Evolutionary conservation across 2,888 invertebrate genomes (phyloP), one percentile per base, ranked within the genome.

Genomic region (Nebria brevicollis): DNA sequence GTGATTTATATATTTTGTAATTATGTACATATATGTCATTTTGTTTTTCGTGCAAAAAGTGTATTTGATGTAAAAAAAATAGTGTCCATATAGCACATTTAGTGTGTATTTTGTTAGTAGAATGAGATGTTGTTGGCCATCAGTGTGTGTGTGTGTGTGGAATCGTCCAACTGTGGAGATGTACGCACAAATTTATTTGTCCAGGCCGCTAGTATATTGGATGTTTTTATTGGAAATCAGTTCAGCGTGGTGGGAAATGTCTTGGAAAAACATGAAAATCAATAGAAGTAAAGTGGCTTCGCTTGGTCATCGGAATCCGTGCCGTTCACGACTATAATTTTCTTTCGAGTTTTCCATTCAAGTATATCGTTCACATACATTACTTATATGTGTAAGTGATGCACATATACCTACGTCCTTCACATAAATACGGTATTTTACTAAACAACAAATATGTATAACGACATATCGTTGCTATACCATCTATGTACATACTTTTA

Each of bases 141-240:
- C 54, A 54, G 54, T 11, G 54, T 54, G 6, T 7, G 54, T 43
- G 8, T 54, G 4, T 54, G 7, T 2, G 8, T 54, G 54, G 54
- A 54, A 54, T 11, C 54, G 54, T 54, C 54, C 34, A 34, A 34
- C 4, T 54, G 8, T 54, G 4, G 11, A 54, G 54, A 54, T 34
- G 34, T 34, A 77, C 78, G 66, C 73, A 73, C 73, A 73, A 66
- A 78, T 72, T 65, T 73, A 42, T 78, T 72, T 78, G 42, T 78
- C 73, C 73, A 65, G 25, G 73, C 15, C 43, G 73, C 34, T 43
- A 66, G 66, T 79, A 75, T 75, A 80, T 80, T 80, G 80, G 80
- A 80, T 80, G 75, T 80, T 80, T 80, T 80, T 80, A 80, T 80
- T 80, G 80, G 75, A 75, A 80, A 80, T 80, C 80, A 80, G 80